Evolutionary conservation across 2,888 invertebrate genomes (phyloP), one percentile per base, ranked within the genome.

Genomic region (Andrena camellia): DNA sequence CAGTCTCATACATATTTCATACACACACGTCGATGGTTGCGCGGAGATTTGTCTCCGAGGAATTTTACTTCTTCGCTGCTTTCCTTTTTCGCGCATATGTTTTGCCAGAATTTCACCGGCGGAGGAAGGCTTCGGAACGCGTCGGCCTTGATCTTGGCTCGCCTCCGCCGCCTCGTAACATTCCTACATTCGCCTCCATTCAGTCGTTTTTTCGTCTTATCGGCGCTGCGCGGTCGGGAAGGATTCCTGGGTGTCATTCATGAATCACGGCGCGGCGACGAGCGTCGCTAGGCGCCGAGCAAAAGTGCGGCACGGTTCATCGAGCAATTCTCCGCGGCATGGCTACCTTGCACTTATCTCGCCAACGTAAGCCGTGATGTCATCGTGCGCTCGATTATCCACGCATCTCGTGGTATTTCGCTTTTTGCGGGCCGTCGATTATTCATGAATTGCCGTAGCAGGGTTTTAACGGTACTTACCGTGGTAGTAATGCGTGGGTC

Each of bases 91-190:
- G n/a, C 6, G 3, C 6, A 4, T 42, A 4, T 42, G 13, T 57
- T 50, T 35, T 8, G 26, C 3, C 8, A 10, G 23, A 54, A 20
- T 66, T 35, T 60, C 57, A 64, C n/a, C 62, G 8, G 0, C 13
- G 23, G 8, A 23, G 4, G 59, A 63, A 50, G 59, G 59, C 64
- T 42, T 54, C 26, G 20, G 35, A 50, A 72, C 71, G 20, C 29
- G 73, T 62, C 35, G 67, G 50, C 80, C 81, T 67, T 75, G 81
- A 82, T 74, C 81, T 74, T 67, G 74, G 62, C 67, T 81, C 64
- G 23, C 20, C 42, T n/a, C 60, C 62, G 31, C 50, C 52, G 3
- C 59, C 42, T 29, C 63, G 35, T 33, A 48, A 42, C 66, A 13
- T 42, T 20, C 59, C 23, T 42, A n/a, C 8, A 48, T 42, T 57